phyloP scores from a whole-genome alignment of 2,888 invertebrate species.

The Drosophila trichaetosa region DNA sequence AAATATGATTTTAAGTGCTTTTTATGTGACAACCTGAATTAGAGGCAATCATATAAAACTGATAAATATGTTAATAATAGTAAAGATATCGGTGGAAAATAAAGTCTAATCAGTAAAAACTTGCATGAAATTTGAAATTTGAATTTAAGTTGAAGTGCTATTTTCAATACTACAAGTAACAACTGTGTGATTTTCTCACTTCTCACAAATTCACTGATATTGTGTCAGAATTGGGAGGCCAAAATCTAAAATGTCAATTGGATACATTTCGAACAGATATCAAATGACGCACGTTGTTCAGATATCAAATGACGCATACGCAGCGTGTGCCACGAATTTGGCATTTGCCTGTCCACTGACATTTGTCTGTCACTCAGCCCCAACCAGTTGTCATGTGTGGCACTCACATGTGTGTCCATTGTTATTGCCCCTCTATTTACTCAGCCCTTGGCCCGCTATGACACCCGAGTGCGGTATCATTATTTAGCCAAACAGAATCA shows the following conservation, averaged over 20 bases:
- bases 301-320: constrained; percentile 60
- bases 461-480: constrained; percentile 55
- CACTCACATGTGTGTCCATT: constrained; percentile 28
- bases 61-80: not conserved
- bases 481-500: constrained; percentile 57
- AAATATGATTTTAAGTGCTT: not conserved
- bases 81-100: not conserved
- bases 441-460: constrained; percentile 15
- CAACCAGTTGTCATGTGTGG: constrained; percentile 6
- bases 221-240: constrained; percentile 19
- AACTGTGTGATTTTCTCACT: not conserved
- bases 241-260: constrained; percentile 40
- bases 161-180: not conserved
- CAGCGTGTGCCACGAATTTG: constrained; percentile 41
- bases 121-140: not conserved
- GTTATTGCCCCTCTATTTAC: constrained; percentile 46
- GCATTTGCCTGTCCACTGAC: constrained; percentile 29
- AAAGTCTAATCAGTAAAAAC: not conserved
- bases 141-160: not conserved
- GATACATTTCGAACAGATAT: constrained; percentile 47
- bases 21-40: not conserved
- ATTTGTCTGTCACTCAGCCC: constrained; percentile 2
- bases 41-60: not conserved
- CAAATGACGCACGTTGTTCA: constrained; percentile 45
- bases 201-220: constrained; percentile 12